Base-by-base conservation (phyloP, 2,888 invertebrate genomes). In the Nomada goodeniana region DNA sequence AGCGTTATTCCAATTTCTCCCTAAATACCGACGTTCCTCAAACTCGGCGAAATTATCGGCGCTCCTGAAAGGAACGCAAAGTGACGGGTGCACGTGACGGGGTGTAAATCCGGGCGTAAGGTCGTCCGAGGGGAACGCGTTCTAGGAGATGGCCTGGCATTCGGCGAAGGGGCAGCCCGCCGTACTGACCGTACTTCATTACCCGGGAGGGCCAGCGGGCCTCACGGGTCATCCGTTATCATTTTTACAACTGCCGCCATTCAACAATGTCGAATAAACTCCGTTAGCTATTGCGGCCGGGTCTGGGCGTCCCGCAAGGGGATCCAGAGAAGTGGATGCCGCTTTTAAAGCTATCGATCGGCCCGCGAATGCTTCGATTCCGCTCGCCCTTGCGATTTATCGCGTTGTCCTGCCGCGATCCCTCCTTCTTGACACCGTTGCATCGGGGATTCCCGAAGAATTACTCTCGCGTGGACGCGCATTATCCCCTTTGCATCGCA, bases 211-310 rank as follows among this genome's bases (percentile, higher is more conserved):
- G 82, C 91, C 89, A 90, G 89, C 86, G 88, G 82, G 90, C 90
- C 92, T 91, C 92, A 88, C 89, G 89, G 93, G 91, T 93, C 93
- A 93, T 93, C 91, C 92, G 93, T 93, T 93, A 93, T 93, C 93
- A 93, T 93, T 93, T 93, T 93, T 93, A 93, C 93, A 93, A 92
- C 93, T 93, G 92, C 92, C 93, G 92, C 93, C 93, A 93, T 93
- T 92, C 92, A 93, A 93, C 93, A 93, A 93, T 93, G 93, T 93
- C 93, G 93, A 93, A 93, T 93, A 93, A 93, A 93, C 91, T 93
- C 93, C 93, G 92, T 92, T 93, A 93, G 93, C 93, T 93, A 93
- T 93, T 93, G 92, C 91, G 89, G 87, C 84, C 77, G 47, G 82
- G 63, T 61, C 75, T 55, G 52, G 55, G 65, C 71, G 82, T 87